Evolutionary conservation across 2,113 vertebrate genomes (phyloP), one percentile per base, ranked within the genome.

Genomic region (Narcine bancroftii): DNA sequence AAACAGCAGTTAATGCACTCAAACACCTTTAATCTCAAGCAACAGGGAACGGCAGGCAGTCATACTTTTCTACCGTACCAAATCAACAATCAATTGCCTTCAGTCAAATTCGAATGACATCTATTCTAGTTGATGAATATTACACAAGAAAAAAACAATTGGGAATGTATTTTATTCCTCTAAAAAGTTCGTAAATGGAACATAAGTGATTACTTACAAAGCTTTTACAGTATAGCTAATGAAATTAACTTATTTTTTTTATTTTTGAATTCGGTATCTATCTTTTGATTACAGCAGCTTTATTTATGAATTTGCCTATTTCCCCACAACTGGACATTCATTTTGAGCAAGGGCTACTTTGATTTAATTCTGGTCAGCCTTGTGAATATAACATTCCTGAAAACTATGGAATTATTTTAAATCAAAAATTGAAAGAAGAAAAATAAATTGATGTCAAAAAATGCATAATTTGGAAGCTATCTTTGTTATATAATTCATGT

Each of bases 1-100:
- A 96, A 95, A 96, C 95, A 96, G 98, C 97, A 98, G 99, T 99
- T 99, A 99, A 96, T 96, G 89, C 89, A 91, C 39, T 71, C 93
- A 97, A 97, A 97, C 95, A 95, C 92, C 93, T 94, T 94, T 85
- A n/a, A 94, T 97, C 97, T 96, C 97, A 73, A 94, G 94, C 76
- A 97, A 96, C 95, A 89, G 93, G 94, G 94, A 93, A 95, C 89
- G 94, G 94, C 39, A 93, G 95, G 94, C 95, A 94, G 95, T 92
- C 93, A 93, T 94, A 97, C 96, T 95, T 95, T 92, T 87, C 95
- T 97, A 92, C 93, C 94, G 92, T 93, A 93, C 93, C 92, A 94
- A 95, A 96, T 95, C 95, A 95, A 95, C 95, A 95, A 95, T 94
- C 94, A 93, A 93, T 92, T 93, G 93, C 93, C 92, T 93, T 93